These are phyloP conservation scores for Pterocles orientalis DNA, from an alignment of 2,113 vertebrate species.

Conservation along the genomic window DNA sequence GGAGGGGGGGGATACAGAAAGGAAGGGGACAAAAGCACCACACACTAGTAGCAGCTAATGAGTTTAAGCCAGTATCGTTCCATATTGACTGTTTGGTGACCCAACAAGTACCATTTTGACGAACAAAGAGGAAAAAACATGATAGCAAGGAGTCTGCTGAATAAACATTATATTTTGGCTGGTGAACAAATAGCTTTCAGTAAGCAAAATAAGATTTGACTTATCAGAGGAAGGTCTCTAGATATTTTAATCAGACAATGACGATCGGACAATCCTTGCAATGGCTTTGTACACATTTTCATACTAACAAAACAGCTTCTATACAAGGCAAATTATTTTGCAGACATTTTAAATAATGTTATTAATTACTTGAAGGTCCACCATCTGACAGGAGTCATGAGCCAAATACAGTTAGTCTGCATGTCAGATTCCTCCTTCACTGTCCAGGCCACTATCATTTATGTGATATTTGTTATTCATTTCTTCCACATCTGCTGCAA, in stretches of 20 bases:
- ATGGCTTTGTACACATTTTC: neutral
- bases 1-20: neutral
- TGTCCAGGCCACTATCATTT: slow-evolving; percentile 12
- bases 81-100: slow-evolving; percentile 20
- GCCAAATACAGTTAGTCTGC: neutral
- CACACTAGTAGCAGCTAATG: neutral
- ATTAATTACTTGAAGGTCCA: slow-evolving; percentile 9
- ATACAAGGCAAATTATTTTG: neutral
- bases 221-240: neutral
- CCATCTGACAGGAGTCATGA: slow-evolving; percentile 17
- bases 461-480: slow-evolving; percentile 28
- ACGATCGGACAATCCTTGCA: neutral
- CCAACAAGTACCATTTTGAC: slow-evolving; percentile 11
- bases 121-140: neutral
- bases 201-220: neutral
- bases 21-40: neutral
- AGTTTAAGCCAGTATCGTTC: neutral
- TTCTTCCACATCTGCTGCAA: slow-evolving; percentile 51
- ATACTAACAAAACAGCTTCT: neutral
- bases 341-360: neutral
- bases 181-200: neutral
- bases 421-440: neutral
- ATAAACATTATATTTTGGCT: slow-evolving; percentile 1
- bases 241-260: neutral
- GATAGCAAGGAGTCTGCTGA: neutral